Evolutionary conservation across 2,888 invertebrate genomes (phyloP), one percentile per base, ranked within the genome.

Genomic region (Rugalucina vietnamica): DNA sequence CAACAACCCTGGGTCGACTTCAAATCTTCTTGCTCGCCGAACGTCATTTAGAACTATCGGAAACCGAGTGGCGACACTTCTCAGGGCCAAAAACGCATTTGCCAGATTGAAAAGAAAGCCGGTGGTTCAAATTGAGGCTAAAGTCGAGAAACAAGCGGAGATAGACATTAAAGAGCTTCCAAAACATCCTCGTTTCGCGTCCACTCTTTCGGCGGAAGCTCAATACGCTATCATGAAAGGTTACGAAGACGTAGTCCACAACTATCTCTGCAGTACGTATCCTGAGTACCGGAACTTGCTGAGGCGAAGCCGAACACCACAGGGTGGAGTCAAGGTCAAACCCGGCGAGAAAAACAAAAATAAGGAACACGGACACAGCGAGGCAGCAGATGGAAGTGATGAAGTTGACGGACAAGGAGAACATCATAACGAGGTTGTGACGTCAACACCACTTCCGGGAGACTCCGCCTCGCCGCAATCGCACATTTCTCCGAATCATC

Each of bases 211-310:
- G 0, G 87, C 91, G 3, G 93, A 93, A 76, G 94, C 93, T 0
- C 94, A 94, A 86, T 94, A 92, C 82, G 93, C 94, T 72, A 91
- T 93, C 85, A 89, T 94, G 91, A 94, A 94, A 82, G 92, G 94
- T 0, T 94, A 94, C 76, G 94, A 94, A 79, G 94, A 94, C 77
- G 86, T 91, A 5, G 91, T 94, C 5, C 90, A 90, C 78, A 84
- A 86, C 34, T 88, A 90, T 27, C 80, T 93, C n/a, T 85, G 87
- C 27, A 70, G 39, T 12, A 82, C 71, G 24, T 89, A 88, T 50
- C 93, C 93, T 5, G 91, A 91, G 49, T 86, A 86, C 73, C 80
- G 83, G 21, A 79, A 84, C 0, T 49, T 89, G 32, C 83, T 93
- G 2, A 84, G 84, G 60, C 82, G 93, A 65, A 92, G 84, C 79